Evolutionary conservation across 2,113 vertebrate species (phyloP), one percentile per base, ranked within the genome.

Genomic region (Notothenia rossii): DNA sequence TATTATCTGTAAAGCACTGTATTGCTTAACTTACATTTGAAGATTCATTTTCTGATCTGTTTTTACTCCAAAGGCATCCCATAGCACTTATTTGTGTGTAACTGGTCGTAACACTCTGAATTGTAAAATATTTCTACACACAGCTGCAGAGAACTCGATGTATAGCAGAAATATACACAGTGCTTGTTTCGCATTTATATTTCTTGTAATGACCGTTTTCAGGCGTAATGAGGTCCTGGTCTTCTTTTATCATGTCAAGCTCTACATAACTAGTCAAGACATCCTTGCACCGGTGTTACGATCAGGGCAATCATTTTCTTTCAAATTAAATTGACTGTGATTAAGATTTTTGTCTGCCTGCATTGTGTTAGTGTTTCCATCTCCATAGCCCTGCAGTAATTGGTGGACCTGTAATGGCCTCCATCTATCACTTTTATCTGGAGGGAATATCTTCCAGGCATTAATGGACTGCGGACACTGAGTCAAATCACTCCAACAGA

Each of bases 371-470:
- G 22, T 50, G 53, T 45, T 58, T 45, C 56, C 10, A 6, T 46
- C 40, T 55, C 59, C 36, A 20, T 54, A 43, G 62, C 6, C 40
- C 36, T 7, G 58, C 45, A 3, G 17, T 79, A 72, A 68, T 64
- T 75, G 61, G 15, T 22, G 45, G 66, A 50, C 61, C 66, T 36
- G 71, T 79, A 76, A 79, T 86, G 53, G 67, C 67, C 58, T 72
- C 58, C 62, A 83, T 83, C 66, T 61, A 82, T 86, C 84, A 75
- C 61, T 0, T 17, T 11, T 54, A 71, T 40, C 79, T 62, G 5
- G 1, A 64, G 51, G 67, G 62, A 79, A 72, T 72, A 56, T 75
- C 54, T 0, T 72, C 61, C 66, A 18, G 33, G 55, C 46, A 15
- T 68, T 82, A 75, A 59, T 48, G 15, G 40, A 33, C 29, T 3